These are phyloP conservation scores for Timandra comae DNA, from an alignment of 2,888 invertebrate genomes.

Conservation along the genomic window DNA sequence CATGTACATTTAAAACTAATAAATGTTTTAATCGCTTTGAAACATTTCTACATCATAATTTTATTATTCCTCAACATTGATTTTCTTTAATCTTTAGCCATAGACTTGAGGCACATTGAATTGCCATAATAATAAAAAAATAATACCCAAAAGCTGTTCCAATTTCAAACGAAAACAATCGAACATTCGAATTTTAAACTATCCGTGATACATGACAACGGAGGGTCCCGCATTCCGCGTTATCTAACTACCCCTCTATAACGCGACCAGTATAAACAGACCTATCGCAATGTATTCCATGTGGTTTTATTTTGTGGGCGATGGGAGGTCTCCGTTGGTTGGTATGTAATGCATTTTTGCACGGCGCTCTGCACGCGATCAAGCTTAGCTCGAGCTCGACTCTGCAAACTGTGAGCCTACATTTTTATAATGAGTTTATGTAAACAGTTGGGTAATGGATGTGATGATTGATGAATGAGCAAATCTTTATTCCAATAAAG, in stretches of 20 bases:
- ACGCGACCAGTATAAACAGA: conserved; percentile 45
- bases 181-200: conserved; percentile 25
- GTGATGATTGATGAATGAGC: too few species aligned
- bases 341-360: conserved; percentile 70
- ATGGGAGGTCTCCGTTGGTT: conserved; percentile 47
- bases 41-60: too few species aligned
- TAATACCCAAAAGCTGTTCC: conserved; percentile 28
- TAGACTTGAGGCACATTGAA: too few species aligned
- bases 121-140: background rate
- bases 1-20: conserved; percentile 19
- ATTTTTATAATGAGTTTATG: too few species aligned
- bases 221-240: conserved; percentile 51
- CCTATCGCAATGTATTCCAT: conserved; percentile 37
- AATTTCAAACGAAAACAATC: conserved; percentile 42
- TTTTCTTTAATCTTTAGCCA: too few species aligned
- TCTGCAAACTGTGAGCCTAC: conserved; percentile 37
- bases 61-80: too few species aligned
- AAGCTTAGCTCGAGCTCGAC: conserved; percentile 49
- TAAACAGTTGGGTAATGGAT: too few species aligned
- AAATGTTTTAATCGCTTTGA: too few species aligned
- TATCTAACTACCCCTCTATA: conserved; percentile 51
- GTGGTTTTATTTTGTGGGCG: conserved; percentile 45
- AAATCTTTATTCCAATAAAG: too few species aligned
- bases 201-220: conserved; percentile 60
- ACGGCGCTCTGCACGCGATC: conserved; percentile 64